Percentiles rank a stretch among this genome's conserved stretches.
Evolutionary conservation across 2,113 vertebrate species (phyloP).

Genomic region (Indicator indicator): DNA sequence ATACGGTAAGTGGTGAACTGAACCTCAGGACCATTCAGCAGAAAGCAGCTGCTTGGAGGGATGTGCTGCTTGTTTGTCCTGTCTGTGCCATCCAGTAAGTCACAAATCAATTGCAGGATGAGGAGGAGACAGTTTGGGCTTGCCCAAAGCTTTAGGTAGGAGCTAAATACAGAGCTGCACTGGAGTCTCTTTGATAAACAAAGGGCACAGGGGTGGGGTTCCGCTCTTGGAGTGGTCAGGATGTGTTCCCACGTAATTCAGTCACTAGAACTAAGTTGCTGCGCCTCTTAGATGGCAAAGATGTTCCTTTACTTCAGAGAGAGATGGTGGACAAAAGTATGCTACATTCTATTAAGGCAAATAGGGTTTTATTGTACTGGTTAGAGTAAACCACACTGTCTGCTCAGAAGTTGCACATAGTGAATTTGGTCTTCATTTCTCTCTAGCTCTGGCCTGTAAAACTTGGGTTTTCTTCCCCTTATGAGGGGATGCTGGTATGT

Average conservation of each 20-base stretch:
- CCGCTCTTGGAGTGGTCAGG: not conserved
- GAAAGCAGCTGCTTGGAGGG: not conserved
- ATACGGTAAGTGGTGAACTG: conserved; percentile 77
- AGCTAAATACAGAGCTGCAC: not conserved
- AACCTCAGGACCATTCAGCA: not conserved
- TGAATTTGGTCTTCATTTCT: conserved; percentile 80
- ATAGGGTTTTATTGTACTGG: not conserved
- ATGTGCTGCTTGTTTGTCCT: not conserved
- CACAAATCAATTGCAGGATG: not conserved
- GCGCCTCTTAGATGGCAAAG: not conserved
- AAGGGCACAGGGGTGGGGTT: not conserved
- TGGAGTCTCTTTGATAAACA: not conserved
- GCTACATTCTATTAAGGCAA: not conserved
- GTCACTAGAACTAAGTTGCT: not conserved
- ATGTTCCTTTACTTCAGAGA: not conserved
- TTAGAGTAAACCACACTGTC: not conserved
- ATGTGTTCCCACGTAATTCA: not conserved
- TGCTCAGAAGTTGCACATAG: not conserved
- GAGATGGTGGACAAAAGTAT: not conserved
- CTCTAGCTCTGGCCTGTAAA: conserved; percentile 92
- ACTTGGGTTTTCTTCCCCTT: conserved; percentile 93
- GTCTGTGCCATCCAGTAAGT: not conserved
- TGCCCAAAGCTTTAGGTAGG: not conserved
- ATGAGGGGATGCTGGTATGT: conserved; percentile 96
- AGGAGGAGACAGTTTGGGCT: not conserved